Conservation (phyloP, 2,113 vertebrate genomes). For the Oryzias celebensis region DNA sequence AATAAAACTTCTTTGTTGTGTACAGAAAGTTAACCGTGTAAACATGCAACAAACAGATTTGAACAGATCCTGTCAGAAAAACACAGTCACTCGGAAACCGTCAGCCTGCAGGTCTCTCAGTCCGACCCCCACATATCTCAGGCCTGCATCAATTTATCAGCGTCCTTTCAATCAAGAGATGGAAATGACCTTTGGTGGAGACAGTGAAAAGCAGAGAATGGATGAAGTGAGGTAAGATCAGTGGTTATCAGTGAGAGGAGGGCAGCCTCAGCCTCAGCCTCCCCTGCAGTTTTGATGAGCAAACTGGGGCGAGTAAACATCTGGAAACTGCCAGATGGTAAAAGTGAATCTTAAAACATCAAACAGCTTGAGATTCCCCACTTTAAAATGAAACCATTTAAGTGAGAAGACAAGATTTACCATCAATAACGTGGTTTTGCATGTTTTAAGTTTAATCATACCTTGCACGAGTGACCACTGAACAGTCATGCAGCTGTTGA, state of each 20-base stretch:
- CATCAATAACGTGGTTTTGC: neutral
- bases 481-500: conserved; percentile 19
- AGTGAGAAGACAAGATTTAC: conserved; percentile 4
- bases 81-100: no score
- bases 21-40: conserved; percentile 57
- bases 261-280: conserved; percentile 18
- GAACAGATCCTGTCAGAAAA: neutral
- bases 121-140: conserved; percentile 58
- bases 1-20: conserved; percentile 62
- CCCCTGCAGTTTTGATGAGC: conserved; percentile 33
- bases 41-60: conserved; percentile 67
- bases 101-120: conserved; percentile 3
- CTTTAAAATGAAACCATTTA: conserved; percentile 4
- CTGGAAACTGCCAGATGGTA: conserved; percentile 36
- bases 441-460: neutral
- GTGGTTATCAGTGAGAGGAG: conserved; percentile 44
- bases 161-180: conserved; percentile 33
- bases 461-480: conserved; percentile 3
- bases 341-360: conserved; percentile 37
- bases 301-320: conserved; percentile 35
- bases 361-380: conserved; percentile 3
- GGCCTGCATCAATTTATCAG: conserved; percentile 50
- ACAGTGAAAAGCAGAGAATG: conserved; percentile 56
- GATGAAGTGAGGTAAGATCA: conserved; percentile 65
- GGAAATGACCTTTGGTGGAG: conserved; percentile 59